A percentile compares a stretch with the other conserved stretches of the same genome.
Conservation (phyloP, 2,888 invertebrate species). For the Drosophila melanosoma region DNA sequence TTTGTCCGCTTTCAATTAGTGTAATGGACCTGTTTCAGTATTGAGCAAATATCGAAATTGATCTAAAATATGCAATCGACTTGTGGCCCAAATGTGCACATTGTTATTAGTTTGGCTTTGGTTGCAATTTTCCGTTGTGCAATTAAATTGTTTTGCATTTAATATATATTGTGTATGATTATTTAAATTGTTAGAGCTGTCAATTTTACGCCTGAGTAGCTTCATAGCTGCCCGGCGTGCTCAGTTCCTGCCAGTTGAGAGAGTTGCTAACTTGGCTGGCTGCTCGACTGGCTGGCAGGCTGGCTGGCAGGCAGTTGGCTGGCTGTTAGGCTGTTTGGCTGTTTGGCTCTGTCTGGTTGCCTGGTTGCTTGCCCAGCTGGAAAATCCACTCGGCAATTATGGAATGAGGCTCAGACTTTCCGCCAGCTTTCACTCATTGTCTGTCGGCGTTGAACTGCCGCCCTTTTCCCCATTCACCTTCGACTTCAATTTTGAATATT, state of each 20-base stretch:
- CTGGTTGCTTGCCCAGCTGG: slow-evolving; percentile 53
- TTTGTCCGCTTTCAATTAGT: background rate
- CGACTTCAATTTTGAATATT: background rate
- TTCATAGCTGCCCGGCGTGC: slow-evolving; percentile 2
- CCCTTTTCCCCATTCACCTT: slow-evolving; percentile 6
- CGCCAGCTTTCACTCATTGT: slow-evolving; percentile 21
- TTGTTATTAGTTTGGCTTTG: background rate
- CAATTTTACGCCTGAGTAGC: slow-evolving; percentile 50
- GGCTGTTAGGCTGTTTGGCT: background rate
- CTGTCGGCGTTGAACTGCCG: background rate
- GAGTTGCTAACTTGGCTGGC: slow-evolving; percentile 13
- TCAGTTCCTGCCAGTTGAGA: slow-evolving; percentile 4
- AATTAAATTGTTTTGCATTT: slow-evolving; percentile 57
- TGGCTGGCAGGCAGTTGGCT: background rate
- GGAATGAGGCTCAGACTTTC: slow-evolving; percentile 3
- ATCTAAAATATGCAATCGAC: background rate
- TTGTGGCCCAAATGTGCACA: background rate
- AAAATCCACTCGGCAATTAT: slow-evolving; percentile 64
- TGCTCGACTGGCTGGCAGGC: slow-evolving; percentile 7
- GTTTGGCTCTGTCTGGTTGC: background rate
- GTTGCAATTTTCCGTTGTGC: slow-evolving; percentile 33
- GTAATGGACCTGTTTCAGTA: background rate
- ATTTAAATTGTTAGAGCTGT: slow-evolving; percentile 25
- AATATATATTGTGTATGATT: slow-evolving; percentile 25
- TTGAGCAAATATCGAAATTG: background rate